These are phyloP conservation scores for Xestia ashworthii DNA, from an alignment of 2,888 invertebrate genomes.

Conservation along the genomic window DNA sequence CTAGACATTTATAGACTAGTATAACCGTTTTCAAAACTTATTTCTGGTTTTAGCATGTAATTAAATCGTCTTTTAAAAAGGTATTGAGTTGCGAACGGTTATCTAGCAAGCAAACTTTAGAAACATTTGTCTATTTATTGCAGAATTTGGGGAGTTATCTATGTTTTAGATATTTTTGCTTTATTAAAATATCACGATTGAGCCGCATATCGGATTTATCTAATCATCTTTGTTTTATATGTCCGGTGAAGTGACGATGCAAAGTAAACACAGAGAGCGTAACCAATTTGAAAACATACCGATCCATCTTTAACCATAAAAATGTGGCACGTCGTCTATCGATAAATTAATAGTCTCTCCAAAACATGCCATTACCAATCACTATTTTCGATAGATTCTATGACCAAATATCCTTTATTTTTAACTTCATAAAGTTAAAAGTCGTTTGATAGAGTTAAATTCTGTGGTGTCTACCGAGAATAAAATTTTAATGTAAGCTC, in stretches of 20 bases:
- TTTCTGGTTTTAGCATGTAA: conserved; percentile 11
- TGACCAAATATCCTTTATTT: conserved; percentile 32
- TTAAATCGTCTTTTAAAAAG: conserved; percentile 13
- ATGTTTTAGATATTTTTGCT: background rate
- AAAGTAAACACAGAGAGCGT: conserved; percentile 10
- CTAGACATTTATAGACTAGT: conserved; percentile 46
- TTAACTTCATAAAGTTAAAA: conserved; percentile 28
- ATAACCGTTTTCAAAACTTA: conserved; percentile 39
- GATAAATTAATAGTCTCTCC: conserved; percentile 35
- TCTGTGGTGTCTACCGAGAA: conserved; percentile 43
- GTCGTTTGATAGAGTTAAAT: conserved; percentile 14
- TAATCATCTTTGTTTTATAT: conserved; percentile 13
- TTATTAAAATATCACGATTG: background rate
- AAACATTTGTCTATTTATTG: background rate
- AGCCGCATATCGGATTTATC: background rate
- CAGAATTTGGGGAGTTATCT: background rate
- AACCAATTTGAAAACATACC: background rate
- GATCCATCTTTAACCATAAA: background rate
- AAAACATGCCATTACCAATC: conserved; percentile 28
- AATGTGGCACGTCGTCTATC: conserved; percentile 19
- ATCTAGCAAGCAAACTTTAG: background rate
- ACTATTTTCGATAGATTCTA: conserved; percentile 1
- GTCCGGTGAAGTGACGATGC: conserved; percentile 13
- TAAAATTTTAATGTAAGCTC: conserved; percentile 53
- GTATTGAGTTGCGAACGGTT: background rate